phyloP scores from a whole-genome alignment of 2,113 vertebrate genomes.

The Malaclemys terrapin region DNA sequence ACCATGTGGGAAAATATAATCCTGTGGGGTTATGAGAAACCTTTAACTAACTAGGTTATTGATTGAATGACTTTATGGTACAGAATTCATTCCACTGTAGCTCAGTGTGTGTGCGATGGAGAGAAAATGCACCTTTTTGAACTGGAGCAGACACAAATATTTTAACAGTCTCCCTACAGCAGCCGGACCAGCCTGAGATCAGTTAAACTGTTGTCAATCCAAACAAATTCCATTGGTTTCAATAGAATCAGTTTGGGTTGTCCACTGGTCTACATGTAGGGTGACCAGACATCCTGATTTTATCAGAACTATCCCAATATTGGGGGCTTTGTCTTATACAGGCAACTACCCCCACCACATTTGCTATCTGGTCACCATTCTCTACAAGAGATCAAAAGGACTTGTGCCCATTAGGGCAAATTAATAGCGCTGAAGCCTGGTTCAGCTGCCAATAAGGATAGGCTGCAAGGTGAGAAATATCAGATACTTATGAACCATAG shows the following conservation, averaged over 20 bases:
- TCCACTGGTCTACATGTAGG: not conserved
- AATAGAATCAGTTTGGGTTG: not conserved
- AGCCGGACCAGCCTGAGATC: rapidly evolving
- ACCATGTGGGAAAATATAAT: not conserved
- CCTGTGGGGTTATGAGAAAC: not conserved
- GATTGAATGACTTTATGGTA: not conserved
- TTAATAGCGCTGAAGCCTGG: not conserved
- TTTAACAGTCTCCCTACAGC: not conserved
- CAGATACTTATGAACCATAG: not conserved
- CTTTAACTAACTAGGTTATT: not conserved
- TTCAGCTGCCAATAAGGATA: not conserved
- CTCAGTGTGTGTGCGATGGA: not conserved
- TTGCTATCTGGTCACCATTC: too few relatives aligned
- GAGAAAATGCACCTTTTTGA: not conserved
- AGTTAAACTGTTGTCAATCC: not conserved
- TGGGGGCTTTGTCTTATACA: too few relatives aligned
- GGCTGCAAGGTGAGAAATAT: not conserved
- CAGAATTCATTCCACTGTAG: not conserved
- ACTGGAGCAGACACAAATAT: not conserved
- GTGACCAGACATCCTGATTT: too few relatives aligned
- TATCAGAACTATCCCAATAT: too few relatives aligned
- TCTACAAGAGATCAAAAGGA: not conserved
- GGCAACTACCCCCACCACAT: too few relatives aligned
- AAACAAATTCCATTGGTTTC: not conserved
- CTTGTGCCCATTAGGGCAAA: not conserved